These are phyloP conservation scores for Hypercompe scribonia DNA, from an alignment of 2,888 invertebrate species.

Conservation along the genomic window DNA sequence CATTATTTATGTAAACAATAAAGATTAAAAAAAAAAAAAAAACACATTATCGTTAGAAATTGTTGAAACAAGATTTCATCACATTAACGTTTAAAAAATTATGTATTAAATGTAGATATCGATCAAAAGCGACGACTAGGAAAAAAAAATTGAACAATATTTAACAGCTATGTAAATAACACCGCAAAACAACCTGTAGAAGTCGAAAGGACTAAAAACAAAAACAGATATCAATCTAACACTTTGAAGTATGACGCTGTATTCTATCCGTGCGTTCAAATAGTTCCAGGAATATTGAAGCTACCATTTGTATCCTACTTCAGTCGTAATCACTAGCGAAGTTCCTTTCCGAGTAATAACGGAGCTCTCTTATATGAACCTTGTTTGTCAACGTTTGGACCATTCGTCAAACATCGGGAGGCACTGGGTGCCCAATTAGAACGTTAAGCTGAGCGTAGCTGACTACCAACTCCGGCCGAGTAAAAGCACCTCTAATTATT, in stretches of 20 bases:
- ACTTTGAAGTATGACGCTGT: not conserved
- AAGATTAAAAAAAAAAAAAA: no score
- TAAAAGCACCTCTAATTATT: slow-evolving; percentile 64
- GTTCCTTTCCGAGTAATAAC: slow-evolving; percentile 37
- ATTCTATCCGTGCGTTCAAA: not conserved
- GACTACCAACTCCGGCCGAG: slow-evolving; percentile 57
- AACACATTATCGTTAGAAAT: no score
- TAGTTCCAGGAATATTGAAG: slow-evolving; percentile 30
- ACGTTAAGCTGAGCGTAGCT: slow-evolving; percentile 56
- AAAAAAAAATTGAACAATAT: not conserved
- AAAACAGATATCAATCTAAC: not conserved
- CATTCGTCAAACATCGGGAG: slow-evolving; percentile 55
- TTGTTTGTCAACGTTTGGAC: slow-evolving; percentile 56
- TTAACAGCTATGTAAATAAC: not conserved
- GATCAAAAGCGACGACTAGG: not conserved
- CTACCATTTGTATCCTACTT: slow-evolving; percentile 16
- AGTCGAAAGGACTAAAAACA: not conserved
- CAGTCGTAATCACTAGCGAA: slow-evolving; percentile 27
- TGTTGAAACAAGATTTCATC: not conserved
- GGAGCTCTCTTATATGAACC: slow-evolving; percentile 42
- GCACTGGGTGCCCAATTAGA: slow-evolving; percentile 52
- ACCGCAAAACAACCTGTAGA: not conserved
- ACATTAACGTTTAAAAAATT: not conserved
- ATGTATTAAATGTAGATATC: not conserved
- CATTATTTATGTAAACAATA: no score